Evolutionary conservation across 2,797 vertebrate species (phyloP).

Genomic region (Novumbra hubbsi): DNA sequence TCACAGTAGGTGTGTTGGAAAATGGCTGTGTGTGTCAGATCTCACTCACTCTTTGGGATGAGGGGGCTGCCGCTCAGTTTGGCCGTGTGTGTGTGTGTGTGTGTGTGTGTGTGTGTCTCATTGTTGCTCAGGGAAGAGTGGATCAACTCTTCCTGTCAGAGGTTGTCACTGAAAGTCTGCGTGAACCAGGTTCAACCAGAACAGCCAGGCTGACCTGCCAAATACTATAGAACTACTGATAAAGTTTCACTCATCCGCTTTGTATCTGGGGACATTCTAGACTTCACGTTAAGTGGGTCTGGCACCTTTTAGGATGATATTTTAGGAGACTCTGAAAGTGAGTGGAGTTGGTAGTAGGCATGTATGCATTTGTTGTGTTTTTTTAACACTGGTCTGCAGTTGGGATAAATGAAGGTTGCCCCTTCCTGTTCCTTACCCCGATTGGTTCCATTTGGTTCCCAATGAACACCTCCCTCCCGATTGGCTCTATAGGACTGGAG

Average conservation of each 20-base stretch:
- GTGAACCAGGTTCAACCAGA: background rate
- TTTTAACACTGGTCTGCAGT: background rate
- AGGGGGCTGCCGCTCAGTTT: constrained; percentile 51
- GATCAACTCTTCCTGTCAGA: constrained; percentile 13
- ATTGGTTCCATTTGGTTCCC: background rate
- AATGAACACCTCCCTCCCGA: background rate
- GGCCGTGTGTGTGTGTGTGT: constrained; percentile 57
- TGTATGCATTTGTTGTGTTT: background rate
- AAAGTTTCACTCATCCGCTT: background rate
- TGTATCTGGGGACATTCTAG: background rate
- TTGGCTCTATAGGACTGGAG: background rate
- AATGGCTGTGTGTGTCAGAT: constrained; percentile 57
- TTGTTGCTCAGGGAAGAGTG: constrained; percentile 62
- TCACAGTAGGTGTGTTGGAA: constrained; percentile 44
- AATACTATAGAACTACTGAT: background rate
- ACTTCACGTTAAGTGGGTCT: no score
- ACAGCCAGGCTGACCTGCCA: constrained; percentile 1
- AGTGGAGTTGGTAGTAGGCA: background rate
- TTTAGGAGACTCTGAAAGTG: constrained; percentile 24
- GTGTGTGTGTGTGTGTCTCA: constrained; percentile 46
- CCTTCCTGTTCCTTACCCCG: background rate
- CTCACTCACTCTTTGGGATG: constrained; percentile 52
- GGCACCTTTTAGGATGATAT: constrained; percentile 38
- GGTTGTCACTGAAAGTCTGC: background rate
- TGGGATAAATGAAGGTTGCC: background rate